phyloP scores from a whole-genome alignment of 2,888 invertebrate species.

The Therioaphis trifolii region DNA sequence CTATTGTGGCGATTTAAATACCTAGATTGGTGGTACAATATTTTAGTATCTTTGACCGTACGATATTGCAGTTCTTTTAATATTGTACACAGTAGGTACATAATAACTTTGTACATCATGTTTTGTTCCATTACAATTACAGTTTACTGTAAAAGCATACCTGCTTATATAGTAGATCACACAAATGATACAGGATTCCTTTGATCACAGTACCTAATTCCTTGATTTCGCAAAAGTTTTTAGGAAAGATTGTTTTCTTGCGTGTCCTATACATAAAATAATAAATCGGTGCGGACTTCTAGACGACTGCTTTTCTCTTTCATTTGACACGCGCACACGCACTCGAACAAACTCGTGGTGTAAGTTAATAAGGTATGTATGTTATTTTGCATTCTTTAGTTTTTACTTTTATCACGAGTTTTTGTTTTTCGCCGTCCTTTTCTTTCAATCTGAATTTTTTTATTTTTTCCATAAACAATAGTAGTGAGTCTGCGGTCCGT shows the following conservation, averaged over 20 bases:
- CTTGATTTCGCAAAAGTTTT: too few relatives aligned
- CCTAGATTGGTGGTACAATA: neutral
- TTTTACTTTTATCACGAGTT: conserved; percentile 30
- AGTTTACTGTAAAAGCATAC: too few relatives aligned
- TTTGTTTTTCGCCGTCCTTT: conserved; percentile 5
- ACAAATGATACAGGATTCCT: too few relatives aligned
- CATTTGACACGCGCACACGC: conserved; percentile 44
- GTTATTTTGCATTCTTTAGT: neutral
- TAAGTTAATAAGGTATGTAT: neutral
- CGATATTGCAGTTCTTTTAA: neutral
- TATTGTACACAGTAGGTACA: too few relatives aligned
- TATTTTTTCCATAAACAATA: conserved; percentile 11
- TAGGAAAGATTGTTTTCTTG: too few relatives aligned
- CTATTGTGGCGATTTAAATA: neutral
- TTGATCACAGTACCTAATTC: too few relatives aligned
- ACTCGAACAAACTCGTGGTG: conserved; percentile 40
- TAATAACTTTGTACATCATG: too few relatives aligned
- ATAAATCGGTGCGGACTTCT: conserved; percentile 21
- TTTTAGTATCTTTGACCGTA: conserved; percentile 4
- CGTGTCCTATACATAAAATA: too few relatives aligned
- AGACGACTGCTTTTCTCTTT: conserved; percentile 51
- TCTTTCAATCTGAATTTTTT: neutral
- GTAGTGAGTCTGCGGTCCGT: neutral
- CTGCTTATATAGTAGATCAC: too few relatives aligned
- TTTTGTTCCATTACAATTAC: neutral